These are phyloP conservation scores for Lysandra coridon DNA, from an alignment of 2,888 invertebrate species.

Conservation along the genomic window DNA sequence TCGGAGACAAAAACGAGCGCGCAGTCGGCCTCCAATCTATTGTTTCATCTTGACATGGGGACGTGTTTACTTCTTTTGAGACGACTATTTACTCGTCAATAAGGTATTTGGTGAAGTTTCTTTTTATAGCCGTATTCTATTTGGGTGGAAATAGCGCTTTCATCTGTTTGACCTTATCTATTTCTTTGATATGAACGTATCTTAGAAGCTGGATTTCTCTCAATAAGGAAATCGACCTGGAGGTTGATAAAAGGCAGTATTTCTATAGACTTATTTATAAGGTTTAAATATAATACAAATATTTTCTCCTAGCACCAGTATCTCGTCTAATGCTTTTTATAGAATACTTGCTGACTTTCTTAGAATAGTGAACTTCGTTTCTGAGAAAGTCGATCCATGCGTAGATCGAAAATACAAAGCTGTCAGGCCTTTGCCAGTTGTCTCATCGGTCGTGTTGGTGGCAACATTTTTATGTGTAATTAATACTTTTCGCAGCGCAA, in stretches of 20 bases:
- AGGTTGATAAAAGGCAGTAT: neutral
- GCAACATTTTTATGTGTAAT: no score
- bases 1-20: constrained; percentile 63
- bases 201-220: neutral
- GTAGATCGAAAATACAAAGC: no score
- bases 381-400: no score
- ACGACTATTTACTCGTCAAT: constrained; percentile 40
- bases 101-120: neutral
- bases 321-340: no score
- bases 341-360: no score
- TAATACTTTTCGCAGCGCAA: no score
- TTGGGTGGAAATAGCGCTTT: neutral
- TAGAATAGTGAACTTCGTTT: no score
- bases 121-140: neutral
- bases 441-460: no score
- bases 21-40: constrained; percentile 51
- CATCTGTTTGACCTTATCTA: neutral
- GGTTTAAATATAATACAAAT: neutral
- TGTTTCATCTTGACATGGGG: constrained; percentile 54
- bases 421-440: no score
- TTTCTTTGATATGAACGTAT: neutral
- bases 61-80: constrained; percentile 45
- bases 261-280: neutral
- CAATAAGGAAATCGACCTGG: neutral
- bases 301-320: neutral